Evolutionary conservation across 1,140 invertebrate genomes (phyloP), one percentile per base, ranked within the genome.

Genomic region (Archegozetes longisetosus): DNA sequence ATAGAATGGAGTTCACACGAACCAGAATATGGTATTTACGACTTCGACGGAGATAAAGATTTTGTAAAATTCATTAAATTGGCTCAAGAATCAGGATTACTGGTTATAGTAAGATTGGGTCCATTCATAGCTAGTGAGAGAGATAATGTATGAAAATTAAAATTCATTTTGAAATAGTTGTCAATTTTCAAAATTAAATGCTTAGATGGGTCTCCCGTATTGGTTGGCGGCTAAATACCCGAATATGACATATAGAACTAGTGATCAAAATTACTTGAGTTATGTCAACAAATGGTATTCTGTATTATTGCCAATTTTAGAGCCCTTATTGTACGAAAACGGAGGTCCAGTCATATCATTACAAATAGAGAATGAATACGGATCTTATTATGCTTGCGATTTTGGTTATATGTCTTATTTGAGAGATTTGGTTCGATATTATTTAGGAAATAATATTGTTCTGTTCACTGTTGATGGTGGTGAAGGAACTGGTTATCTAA

Each of bases 71-170:
- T 26, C 25, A 24, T 53, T 24, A 9, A 32, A 24, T 2, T 52
- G 17, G 58, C 58, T 14, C 58, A 59, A 40, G 22, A 53, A 23
- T 2, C 22, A 6, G 22, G 24, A 23, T 25, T 59, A 12, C 9
- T 20, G 17, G 48, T 59, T 3, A 59, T 59, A 55, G 3, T 59
- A 2, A 3, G 58, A 2, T 82, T 87, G 1, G 93, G 93, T 0
- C 93, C 93, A 0, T 97, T 90, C 65, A 94, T 95, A 62, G 93
- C 90, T 74, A 88, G 87, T 28, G 84, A 87, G 71, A 75, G 83
- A 73, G 84, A 87, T 40, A 40, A 40, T 32, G 56, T 58, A 28
- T 24, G 56, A 55, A 28, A 17, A 60, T n/a, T n/a, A n/a, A n/a
- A n/a, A n/a, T n/a, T n/a, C n/a, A n/a, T n/a, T n/a, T n/a, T 47